phyloP scores from a whole-genome alignment of 2,888 invertebrate species.

The Kryphioiulus occultus region DNA sequence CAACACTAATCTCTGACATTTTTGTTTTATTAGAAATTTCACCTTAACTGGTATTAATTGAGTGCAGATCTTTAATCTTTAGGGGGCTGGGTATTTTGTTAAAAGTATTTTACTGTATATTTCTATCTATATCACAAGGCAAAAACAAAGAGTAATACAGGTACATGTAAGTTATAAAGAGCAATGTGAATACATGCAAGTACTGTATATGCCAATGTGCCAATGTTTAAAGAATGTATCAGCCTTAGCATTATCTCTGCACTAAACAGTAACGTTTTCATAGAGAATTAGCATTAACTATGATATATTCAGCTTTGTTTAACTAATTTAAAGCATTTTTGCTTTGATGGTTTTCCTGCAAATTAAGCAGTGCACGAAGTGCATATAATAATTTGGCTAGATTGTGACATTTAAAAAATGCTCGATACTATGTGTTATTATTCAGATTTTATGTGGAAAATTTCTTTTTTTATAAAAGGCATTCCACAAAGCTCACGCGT shows the following conservation, averaged over 20 bases:
- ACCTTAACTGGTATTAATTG: background rate
- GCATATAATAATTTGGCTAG: background rate
- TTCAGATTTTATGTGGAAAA: background rate
- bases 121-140: background rate
- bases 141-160: background rate
- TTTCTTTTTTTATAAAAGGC: background rate
- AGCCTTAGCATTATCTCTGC: too few species aligned
- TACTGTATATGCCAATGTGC: too few species aligned
- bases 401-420: background rate
- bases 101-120: background rate
- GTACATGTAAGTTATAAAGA: too few species aligned
- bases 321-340: too few species aligned
- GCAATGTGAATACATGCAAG: too few species aligned
- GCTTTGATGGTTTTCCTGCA: too few species aligned
- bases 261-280: too few species aligned
- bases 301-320: too few species aligned
- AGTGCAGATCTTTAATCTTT: too few species aligned
- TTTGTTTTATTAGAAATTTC: background rate
- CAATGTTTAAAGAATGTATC: too few species aligned
- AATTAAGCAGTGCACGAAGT: too few species aligned
- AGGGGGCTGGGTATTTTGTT: background rate
- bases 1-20: background rate
- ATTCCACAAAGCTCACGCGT: background rate
- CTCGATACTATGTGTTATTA: background rate
- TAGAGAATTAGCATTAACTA: too few species aligned